phyloP scores from a whole-genome alignment of 2,888 invertebrate species.

The Liposcelis brunnea region DNA sequence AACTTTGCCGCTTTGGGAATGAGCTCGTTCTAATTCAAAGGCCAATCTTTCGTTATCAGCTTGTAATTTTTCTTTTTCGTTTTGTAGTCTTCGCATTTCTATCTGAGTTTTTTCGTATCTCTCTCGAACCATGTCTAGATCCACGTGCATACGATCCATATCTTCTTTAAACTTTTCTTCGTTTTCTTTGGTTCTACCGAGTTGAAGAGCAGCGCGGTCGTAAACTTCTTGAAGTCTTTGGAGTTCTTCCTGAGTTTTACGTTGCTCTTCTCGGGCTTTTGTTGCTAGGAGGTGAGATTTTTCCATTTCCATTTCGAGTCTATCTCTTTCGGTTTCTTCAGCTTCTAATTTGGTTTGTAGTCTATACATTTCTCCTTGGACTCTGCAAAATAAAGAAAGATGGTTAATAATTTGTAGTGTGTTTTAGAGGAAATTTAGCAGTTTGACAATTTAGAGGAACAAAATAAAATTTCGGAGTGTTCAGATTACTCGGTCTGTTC shows the following conservation, averaged over 20 bases:
- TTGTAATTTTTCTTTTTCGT: conserved; percentile 69
- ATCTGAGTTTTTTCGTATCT: conserved; percentile 76
- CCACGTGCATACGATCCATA: conserved; percentile 55
- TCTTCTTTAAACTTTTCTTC: conserved; percentile 84
- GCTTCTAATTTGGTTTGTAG: conserved; percentile 77
- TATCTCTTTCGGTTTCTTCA: conserved; percentile 71
- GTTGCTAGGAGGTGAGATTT: conserved; percentile 62
- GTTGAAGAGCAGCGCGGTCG: conserved; percentile 68
- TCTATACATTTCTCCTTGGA: conserved; percentile 77
- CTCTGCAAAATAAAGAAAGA: conserved; percentile 34
- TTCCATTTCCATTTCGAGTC: conserved; percentile 69
- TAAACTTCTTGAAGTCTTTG: conserved; percentile 75
- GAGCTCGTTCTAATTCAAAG: conserved; percentile 72
- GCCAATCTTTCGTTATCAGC: conserved; percentile 70
- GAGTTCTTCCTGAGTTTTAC: conserved; percentile 74
- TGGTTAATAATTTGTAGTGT: too few species aligned
- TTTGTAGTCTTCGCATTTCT: conserved; percentile 63
- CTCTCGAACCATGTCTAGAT: conserved; percentile 74
- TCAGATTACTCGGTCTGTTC: background rate
- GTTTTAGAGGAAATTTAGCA: conserved; percentile 8
- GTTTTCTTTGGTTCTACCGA: conserved; percentile 70
- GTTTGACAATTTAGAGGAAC: too few species aligned
- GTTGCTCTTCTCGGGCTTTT: conserved; percentile 68
- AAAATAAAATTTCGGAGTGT: background rate
- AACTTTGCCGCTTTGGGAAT: conserved; percentile 70